These are phyloP conservation scores for Euura lappo DNA, from an alignment of 1,140 invertebrate species.

Conservation along the genomic window DNA sequence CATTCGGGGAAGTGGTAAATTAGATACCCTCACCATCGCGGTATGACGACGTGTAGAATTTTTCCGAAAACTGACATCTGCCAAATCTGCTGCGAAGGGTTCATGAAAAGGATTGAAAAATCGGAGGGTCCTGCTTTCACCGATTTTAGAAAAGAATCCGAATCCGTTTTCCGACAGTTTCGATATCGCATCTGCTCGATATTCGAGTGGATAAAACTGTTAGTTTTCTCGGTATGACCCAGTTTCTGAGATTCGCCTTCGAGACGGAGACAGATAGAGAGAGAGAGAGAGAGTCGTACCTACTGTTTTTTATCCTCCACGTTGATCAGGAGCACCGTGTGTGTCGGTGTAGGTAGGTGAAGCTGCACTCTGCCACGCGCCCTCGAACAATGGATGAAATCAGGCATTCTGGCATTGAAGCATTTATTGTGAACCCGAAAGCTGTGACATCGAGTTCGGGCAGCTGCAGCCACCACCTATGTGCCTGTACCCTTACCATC, in stretches of 20 bases:
- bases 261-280: neutral
- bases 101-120: no score
- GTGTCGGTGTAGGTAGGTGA: neutral
- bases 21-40: neutral
- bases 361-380: neutral
- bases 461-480: constrained; percentile 39
- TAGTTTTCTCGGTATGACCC: neutral
- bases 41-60: neutral
- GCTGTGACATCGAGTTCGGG: constrained; percentile 56
- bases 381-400: constrained; percentile 53
- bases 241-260: neutral
- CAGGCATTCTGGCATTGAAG: constrained; percentile 40
- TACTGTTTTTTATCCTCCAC: neutral
- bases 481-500: constrained; percentile 1
- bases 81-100: neutral
- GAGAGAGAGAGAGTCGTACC: neutral
- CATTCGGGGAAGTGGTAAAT: neutral
- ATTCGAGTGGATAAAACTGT: neutral
- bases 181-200: no score
- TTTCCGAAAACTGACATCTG: neutral
- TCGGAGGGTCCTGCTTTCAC: no score
- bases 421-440: constrained; percentile 49
- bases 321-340: neutral
- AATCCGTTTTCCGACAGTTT: no score
- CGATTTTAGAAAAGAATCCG: no score